Conservation (phyloP, 2,888 invertebrate species). For the Drosophila siamana region DNA sequence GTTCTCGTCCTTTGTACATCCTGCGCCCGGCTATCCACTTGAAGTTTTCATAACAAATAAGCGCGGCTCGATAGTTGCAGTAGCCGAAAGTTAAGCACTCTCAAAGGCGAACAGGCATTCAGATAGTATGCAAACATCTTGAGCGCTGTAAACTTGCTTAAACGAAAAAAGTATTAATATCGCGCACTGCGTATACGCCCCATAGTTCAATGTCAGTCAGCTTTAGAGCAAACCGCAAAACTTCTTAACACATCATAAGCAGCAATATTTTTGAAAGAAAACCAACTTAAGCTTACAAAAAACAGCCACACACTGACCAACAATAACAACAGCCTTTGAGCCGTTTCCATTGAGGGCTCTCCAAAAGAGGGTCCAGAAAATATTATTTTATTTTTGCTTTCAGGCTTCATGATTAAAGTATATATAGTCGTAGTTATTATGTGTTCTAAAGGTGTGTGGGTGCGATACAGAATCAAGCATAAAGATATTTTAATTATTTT, state of each 20-base stretch:
- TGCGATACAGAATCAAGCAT: conserved; percentile 4
- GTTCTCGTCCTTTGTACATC: conserved; percentile 18
- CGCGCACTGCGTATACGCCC: conserved; percentile 41
- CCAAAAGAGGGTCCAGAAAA: conserved; percentile 20
- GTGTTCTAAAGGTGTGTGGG: conserved; percentile 23
- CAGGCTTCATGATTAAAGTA: conserved; percentile 56
- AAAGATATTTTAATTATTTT: conserved; percentile 63
- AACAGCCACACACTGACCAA: conserved; percentile 1
- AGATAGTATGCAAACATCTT: conserved; percentile 62
- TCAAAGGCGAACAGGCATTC: conserved; percentile 50
- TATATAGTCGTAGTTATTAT: conserved; percentile 32
- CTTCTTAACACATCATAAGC: conserved; percentile 58
- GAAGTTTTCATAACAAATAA: conserved; percentile 75
- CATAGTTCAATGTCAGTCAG: conserved; percentile 62
- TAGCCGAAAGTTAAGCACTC: conserved; percentile 66
- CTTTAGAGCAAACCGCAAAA: conserved; percentile 32
- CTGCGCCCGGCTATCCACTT: conserved; percentile 30
- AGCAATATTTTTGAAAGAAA: conserved; percentile 29
- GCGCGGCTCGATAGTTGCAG: conserved; percentile 69
- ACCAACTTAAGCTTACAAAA: conserved; percentile 32
- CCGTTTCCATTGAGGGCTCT: conserved; percentile 14
- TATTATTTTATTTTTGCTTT: conserved; percentile 28
- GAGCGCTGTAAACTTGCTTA: conserved; percentile 50
- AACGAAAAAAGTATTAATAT: conserved; percentile 18
- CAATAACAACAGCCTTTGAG: conserved; percentile 34